Evolutionary conservation across 2,888 invertebrate genomes (phyloP), one percentile per base, ranked within the genome.

Genomic region (Clistopyga incitator): DNA sequence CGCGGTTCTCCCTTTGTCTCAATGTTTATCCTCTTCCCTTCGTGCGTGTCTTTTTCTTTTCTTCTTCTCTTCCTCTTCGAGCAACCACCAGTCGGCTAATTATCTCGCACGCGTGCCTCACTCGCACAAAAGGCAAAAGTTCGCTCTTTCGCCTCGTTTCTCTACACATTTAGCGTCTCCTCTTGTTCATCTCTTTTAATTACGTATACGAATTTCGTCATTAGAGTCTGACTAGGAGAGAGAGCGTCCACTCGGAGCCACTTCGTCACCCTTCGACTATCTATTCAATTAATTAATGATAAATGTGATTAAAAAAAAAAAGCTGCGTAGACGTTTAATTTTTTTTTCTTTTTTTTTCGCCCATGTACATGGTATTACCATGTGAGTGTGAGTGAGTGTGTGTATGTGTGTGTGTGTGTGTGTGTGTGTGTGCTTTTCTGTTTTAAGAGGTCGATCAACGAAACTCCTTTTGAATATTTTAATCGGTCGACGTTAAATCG

Each of bases 161-260:
- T 18, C 20, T 47, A 54, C 61, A 34, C 47, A 23, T 72, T 65
- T 45, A 65, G 25, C 72, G 20, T 72, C 52, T 61, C 52, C 10
- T 72, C 45, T 65, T 71, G 78, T 83, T 72, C 34, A 74, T 67
- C 45, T 56, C 74, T 70, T 72, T 61, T 52, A 50, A 70, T 78
- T 79, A 82, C 74, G 77, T 79, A 80, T 84, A 81, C 84, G 77
- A 38, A 20, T 82, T 82, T 76, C 74, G 78, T 86, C 82, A 74
- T 82, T 81, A 81, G 75, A 84, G 76, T 81, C 84, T 68, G 82
- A 86, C 82, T 76, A 64, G 71, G 81, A 80, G 59, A 80, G n/a
- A 67, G 45, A 79, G 61, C n/a, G 80, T 76, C 64, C 42, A 47
- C 42, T 74, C 47, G 47, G 18, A 78, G 59, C 77, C 59, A 67